Conservation (phyloP, 2,797 vertebrate species). For the Vespertilio murinus region DNA sequence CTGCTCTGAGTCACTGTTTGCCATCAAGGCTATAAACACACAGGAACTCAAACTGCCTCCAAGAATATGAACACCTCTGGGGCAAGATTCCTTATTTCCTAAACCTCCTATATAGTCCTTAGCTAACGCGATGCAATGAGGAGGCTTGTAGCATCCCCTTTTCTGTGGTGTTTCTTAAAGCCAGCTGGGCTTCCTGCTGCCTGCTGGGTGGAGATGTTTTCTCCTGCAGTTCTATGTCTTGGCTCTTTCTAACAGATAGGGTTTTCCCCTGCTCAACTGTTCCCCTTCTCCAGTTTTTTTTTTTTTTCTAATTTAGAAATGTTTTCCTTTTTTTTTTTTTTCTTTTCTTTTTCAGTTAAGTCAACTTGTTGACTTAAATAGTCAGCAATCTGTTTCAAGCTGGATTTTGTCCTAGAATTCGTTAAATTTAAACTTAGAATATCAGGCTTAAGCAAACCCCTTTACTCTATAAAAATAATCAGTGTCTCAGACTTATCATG, state of each 20-base stretch:
- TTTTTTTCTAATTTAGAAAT: constrained; percentile 26
- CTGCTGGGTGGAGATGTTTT: constrained; percentile 59
- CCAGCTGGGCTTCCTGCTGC: background rate
- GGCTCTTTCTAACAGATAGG: constrained; percentile 51
- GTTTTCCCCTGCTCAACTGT: constrained; percentile 55
- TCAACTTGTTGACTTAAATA: constrained; percentile 53
- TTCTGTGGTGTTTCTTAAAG: background rate
- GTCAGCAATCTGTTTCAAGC: constrained; percentile 68
- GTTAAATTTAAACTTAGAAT: constrained; percentile 53
- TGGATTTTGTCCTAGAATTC: constrained; percentile 68
- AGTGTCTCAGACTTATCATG: background rate
- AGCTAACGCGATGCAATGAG: background rate
- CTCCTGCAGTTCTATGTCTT: constrained; percentile 41
- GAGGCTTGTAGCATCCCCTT: background rate
- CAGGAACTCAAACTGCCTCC: background rate
- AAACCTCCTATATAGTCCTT: background rate
- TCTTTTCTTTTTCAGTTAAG: constrained; percentile 58
- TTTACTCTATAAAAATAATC: constrained; percentile 58
- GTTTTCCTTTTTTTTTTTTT: constrained; percentile 56
- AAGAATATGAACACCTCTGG: background rate
- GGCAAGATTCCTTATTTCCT: background rate
- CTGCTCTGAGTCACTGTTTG: background rate
- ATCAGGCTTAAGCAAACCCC: constrained; percentile 48
- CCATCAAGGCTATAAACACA: background rate
- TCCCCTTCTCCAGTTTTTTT: constrained; percentile 49